Conservation (phyloP, 2,888 invertebrate genomes). For the Sminthurinus aureus region DNA sequence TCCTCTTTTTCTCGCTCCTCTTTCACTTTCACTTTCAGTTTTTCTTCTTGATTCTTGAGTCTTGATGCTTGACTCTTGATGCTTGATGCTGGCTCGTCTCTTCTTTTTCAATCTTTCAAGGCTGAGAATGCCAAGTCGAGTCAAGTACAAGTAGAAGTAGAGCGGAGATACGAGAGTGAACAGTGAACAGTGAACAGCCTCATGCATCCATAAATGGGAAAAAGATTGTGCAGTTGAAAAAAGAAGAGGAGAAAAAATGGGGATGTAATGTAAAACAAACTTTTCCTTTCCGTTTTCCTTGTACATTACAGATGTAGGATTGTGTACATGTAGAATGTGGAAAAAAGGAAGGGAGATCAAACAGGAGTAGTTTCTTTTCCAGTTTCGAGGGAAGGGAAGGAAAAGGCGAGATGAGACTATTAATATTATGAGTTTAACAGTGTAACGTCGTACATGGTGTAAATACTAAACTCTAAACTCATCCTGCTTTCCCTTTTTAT, state of each 20-base stretch:
- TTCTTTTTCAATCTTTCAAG: not conserved
- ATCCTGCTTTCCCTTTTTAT: too few relatives aligned
- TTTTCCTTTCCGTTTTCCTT: not conserved
- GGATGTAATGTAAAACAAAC: not conserved
- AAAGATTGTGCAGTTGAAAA: not conserved
- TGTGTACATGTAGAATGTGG: too few relatives aligned
- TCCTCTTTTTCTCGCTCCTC: too few relatives aligned
- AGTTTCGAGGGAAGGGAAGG: too few relatives aligned
- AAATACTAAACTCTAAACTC: too few relatives aligned
- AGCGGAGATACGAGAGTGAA: too few relatives aligned
- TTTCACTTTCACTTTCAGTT: not conserved
- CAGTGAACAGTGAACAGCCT: not conserved
- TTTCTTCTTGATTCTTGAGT: not conserved
- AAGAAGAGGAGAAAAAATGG: not conserved
- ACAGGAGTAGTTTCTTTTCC: not conserved
- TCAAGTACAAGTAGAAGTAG: too few relatives aligned
- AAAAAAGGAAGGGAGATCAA: not conserved
- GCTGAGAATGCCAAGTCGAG: not conserved
- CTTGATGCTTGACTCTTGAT: not conserved
- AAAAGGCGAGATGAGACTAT: too few relatives aligned
- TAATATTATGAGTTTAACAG: too few relatives aligned
- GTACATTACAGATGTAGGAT: not conserved
- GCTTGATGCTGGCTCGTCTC: not conserved
- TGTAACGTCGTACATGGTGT: too few relatives aligned
- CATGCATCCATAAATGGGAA: not conserved